Evolutionary conservation across 2,888 invertebrate species (phyloP), one percentile per base, ranked within the genome.

Genomic region (Limnephilus auricula): DNA sequence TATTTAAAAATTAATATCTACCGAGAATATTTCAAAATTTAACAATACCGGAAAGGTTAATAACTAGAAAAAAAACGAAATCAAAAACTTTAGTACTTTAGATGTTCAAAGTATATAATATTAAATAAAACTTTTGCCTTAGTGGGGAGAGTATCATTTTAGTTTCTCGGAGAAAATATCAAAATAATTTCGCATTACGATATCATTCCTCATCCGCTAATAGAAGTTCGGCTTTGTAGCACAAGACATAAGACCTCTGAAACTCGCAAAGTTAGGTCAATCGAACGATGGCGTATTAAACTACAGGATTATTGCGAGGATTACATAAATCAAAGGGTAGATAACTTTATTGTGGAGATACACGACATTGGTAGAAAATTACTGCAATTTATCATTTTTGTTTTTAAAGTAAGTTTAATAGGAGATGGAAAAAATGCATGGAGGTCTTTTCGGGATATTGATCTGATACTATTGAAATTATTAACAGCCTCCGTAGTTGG

Each of bases 151-250:
- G 37, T n/a, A 45, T 85, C n/a, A 85, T 30, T 85, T 30, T n/a
- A n/a, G 37, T 45, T 30, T 37, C 37, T 45, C 85, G 18, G 31
- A 18, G 50, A 65, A 87, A 87, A 87, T 65, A 31, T 85, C 87
- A 18, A 65, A 87, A 50, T 87, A 87, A 87, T 87, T 87, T 87
- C 65, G n/a, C 31, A 87, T 87, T 87, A 31, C 78, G 15, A 10
- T 25, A 31, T 65, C 50, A 50, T 50, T 87, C 31, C 31, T 87
- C 31, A 65, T 87, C 87, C 50, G 50, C 87, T 87, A 18, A 31
- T 15, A 65, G 50, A 87, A 87, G 31, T 87, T 50, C n/a, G 50
- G 65, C 30, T 40, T 86, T 10, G n/a, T 5, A 32, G 85, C 40
- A 10, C 30, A 13, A 25, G 65, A 65, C 65, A 25, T n/a, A 25